phyloP scores from a whole-genome alignment of 2,888 invertebrate species.

The Meandrusa payeni region DNA sequence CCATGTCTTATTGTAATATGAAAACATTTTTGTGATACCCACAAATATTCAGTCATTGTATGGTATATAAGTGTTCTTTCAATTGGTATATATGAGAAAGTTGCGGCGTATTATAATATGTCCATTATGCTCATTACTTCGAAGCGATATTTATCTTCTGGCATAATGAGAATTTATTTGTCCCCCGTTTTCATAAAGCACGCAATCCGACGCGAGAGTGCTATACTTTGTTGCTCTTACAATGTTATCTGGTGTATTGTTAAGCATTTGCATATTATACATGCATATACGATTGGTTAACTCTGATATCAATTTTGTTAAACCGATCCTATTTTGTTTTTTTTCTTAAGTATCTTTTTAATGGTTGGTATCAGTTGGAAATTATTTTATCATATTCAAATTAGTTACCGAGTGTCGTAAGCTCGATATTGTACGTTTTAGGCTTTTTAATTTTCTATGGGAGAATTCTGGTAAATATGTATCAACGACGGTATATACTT shows the following conservation, averaged over 20 bases:
- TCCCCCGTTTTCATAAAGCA: constrained; percentile 65
- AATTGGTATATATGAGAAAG: no score
- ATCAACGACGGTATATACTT: no score
- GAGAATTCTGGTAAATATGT: no score
- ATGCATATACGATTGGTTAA: constrained; percentile 11
- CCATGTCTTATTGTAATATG: no score
- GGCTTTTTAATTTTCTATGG: no score
- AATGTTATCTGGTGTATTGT: constrained; percentile 44
- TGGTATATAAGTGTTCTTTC: no score
- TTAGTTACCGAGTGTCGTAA: no score
- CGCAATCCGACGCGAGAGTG: constrained; percentile 46
- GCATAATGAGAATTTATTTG: constrained; percentile 70
- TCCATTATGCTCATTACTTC: constrained; percentile 56
- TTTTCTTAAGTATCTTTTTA: constrained; percentile 1
- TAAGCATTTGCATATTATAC: constrained; percentile 44
- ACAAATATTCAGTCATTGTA: no score
- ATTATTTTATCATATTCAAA: no score
- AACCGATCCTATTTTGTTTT: not conserved
- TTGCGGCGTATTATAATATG: constrained; percentile 51
- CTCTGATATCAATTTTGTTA: constrained; percentile 16
- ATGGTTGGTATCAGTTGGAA: not conserved
- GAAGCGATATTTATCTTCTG: constrained; percentile 62
- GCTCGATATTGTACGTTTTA: no score
- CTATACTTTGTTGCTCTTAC: constrained; percentile 49
- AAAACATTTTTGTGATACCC: no score